Percentiles rank a stretch among this genome's conserved stretches.
Evolutionary conservation across 1,140 invertebrate species (phyloP).

Genomic region (Copidosoma floridanum): DNA sequence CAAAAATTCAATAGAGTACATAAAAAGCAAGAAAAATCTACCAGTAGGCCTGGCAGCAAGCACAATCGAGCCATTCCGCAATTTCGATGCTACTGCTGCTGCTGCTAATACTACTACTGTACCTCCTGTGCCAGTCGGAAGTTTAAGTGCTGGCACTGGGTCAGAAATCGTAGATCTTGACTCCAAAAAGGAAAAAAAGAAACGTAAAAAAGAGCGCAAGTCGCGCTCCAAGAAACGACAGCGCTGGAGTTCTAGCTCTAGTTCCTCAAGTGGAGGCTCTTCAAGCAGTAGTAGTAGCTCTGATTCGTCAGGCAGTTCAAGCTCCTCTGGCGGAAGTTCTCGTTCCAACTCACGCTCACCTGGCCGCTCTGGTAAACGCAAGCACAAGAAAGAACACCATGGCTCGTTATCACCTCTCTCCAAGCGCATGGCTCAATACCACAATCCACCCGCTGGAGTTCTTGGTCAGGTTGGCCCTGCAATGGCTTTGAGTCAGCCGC

Average conservation of each 20-base stretch:
- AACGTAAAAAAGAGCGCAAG: constrained; percentile 70
- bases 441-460: constrained; percentile 55
- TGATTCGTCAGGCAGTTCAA: constrained; percentile 59
- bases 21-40: constrained; percentile 64
- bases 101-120: constrained; percentile 51
- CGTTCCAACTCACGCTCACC: constrained; percentile 61
- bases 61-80: constrained; percentile 50
- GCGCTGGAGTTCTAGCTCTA: constrained; percentile 63
- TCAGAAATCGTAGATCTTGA: constrained; percentile 43
- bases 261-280: constrained; percentile 53
- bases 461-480: neutral
- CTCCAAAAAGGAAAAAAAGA: constrained; percentile 70
- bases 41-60: constrained; percentile 32
- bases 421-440: constrained; percentile 70
- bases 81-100: constrained; percentile 44
- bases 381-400: constrained; percentile 67
- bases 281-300: constrained; percentile 64
- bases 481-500: neutral
- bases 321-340: constrained; percentile 63
- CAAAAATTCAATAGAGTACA: constrained; percentile 74
- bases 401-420: constrained; percentile 72
- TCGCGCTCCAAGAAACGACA: constrained; percentile 69
- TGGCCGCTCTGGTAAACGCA: constrained; percentile 58
- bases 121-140: no score
- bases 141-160: no score